Base-by-base conservation (phyloP, 1,140 invertebrate species). In the Octopus bimaculoides region DNA sequence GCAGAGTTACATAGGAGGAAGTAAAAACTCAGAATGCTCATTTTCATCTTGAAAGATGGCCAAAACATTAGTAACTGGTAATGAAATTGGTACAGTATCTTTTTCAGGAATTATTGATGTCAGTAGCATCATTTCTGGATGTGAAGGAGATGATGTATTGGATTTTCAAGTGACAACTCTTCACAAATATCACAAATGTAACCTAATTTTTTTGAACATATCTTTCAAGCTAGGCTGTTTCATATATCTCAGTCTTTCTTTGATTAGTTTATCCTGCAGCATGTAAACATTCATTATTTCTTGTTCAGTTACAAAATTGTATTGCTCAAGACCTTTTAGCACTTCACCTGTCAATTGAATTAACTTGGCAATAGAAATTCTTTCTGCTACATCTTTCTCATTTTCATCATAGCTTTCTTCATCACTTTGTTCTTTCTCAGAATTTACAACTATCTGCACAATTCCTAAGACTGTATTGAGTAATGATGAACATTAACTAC, bases 241-340 rank as follows among this genome's bases (percentile, higher is more conserved):
- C 61, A 66, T 66, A 66, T 66, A 66, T 66, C n/a, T 66, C n/a
- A n/a, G 61, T n/a, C 61, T 1, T 66, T 66, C 61, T 66, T 66
- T 66, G 61, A 66, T 66, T 66, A 66, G 61, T 66, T 66, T 66
- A 3, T 66, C 61, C 61, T 66, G 61, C 61, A 66, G 61, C 61
- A 66, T 66, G 61, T 66, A 66, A 66, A 66, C n/a, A n/a, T 66
- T 66, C 61, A 66, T 66, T 66, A 66, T 66, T 66, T 66, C 61
- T 66, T 66, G 61, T n/a, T 66, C 61, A 66, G 61, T 66, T 66
- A 66, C n/a, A 66, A 66, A 66, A 66, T n/a, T 66, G 61, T n/a
- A n/a, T 66, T 66, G 61, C 61, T 66, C 61, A 14, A 66, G 61
- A 66, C 61, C 61, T 66, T 66, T 66, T n/a, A 66, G 61, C 61